Evolutionary conservation across 1,140 invertebrate genomes (phyloP).

Genomic region (Philotrypesis tridentata): DNA sequence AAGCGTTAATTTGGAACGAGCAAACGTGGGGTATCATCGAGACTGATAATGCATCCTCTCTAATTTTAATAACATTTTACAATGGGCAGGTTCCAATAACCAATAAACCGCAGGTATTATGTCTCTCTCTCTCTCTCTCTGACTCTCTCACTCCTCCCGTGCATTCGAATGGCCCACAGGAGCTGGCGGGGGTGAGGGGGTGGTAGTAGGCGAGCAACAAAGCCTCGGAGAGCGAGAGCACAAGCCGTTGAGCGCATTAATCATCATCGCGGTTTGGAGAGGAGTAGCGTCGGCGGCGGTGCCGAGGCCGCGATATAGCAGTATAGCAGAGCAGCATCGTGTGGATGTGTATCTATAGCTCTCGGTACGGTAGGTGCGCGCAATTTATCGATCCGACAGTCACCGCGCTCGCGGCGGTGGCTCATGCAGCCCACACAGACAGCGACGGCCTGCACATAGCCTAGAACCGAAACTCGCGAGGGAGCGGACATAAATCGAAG

Average conservation of each 20-base stretch:
- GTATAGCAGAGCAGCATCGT: background rate
- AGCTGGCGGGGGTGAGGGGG: no score
- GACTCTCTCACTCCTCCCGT: background rate
- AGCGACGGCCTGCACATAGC: background rate
- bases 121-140: background rate
- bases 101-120: constrained; percentile 21
- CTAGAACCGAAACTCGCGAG: background rate
- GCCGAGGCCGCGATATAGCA: no score
- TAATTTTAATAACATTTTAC: constrained; percentile 40
- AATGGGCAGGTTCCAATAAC: constrained; percentile 19
- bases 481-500: background rate
- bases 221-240: constrained; percentile 10
- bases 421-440: no score
- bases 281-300: background rate
- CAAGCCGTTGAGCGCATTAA: constrained; percentile 44
- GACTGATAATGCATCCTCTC: no score
- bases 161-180: background rate
- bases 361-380: background rate
- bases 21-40: no score
- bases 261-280: constrained; percentile 46
- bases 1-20: background rate
- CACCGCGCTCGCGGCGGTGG: no score
- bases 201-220: background rate
- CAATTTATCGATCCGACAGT: constrained; percentile 43
- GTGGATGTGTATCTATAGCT: background rate